phyloP scores from a whole-genome alignment of 2,113 vertebrate genomes.

The Guaruba guarouba region DNA sequence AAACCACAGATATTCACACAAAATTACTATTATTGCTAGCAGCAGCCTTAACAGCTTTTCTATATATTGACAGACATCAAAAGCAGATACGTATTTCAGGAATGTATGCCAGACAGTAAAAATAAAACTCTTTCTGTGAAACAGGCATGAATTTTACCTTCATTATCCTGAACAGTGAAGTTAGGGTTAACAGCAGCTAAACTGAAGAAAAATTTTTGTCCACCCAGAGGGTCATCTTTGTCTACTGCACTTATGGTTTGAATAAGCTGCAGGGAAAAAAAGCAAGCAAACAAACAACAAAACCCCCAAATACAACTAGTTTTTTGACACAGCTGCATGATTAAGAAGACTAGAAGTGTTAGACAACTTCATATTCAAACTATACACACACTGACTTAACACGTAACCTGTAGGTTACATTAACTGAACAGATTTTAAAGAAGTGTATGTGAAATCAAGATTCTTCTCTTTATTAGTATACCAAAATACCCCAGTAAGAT shows the following conservation, averaged over 20 bases:
- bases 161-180: constrained; percentile 95
- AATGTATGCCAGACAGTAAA: neutral
- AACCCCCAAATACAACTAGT: neutral
- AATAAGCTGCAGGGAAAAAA: constrained; percentile 83
- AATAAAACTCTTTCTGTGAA: neutral
- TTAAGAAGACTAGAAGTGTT: neutral
- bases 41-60: neutral
- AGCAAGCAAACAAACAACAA: constrained; percentile 1
- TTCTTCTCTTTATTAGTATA: neutral
- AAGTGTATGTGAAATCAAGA: neutral
- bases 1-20: neutral
- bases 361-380: neutral
- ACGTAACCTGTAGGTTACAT: neutral
- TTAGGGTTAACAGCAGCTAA: constrained; percentile 93
- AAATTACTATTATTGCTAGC: neutral
- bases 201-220: constrained; percentile 98
- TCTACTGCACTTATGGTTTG: constrained; percentile 97
- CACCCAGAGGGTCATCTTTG: constrained; percentile 93
- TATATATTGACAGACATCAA: neutral
- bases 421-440: neutral
- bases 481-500: neutral
- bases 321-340: neutral
- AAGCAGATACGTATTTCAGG: neutral
- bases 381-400: neutral
- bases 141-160: constrained; percentile 80